Conservation (phyloP, 2,797 vertebrate genomes). For the Danio kyathit region DNA sequence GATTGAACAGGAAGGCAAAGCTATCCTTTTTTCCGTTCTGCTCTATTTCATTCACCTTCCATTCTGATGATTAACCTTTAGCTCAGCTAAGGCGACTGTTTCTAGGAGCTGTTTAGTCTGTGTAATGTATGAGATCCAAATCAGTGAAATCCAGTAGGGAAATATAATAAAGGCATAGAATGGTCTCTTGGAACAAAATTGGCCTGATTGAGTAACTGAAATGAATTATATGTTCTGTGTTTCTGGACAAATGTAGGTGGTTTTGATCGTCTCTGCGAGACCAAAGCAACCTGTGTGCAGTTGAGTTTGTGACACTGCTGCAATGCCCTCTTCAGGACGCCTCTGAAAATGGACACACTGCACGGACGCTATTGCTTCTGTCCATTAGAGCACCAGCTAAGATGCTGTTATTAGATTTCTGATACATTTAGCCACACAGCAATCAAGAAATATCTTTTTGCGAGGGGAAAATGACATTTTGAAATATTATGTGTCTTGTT, state of each 20-base stretch:
- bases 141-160: not conserved
- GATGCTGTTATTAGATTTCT: not conserved
- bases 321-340: constrained; percentile 51
- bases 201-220: not conserved
- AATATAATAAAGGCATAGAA: not conserved
- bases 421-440: not conserved
- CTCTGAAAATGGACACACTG: constrained; percentile 5
- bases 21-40: constrained; percentile 20
- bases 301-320: constrained; percentile 29
- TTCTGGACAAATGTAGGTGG: not conserved
- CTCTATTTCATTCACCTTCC: constrained; percentile 38
- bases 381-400: not conserved
- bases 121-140: not conserved
- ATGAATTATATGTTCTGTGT: not conserved
- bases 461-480: not conserved
- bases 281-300: not conserved
- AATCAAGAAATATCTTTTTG: not conserved
- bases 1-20: not conserved
- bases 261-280: not conserved
- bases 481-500: not conserved
- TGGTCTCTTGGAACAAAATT: not conserved
- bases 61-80: constrained; percentile 11
- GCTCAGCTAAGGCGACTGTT: not conserved
- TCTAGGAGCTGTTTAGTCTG: not conserved
- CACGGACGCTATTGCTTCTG: not conserved